These are phyloP conservation scores for Drepanosiphum platanoidis DNA, from an alignment of 2,888 invertebrate genomes.

Conservation along the genomic window DNA sequence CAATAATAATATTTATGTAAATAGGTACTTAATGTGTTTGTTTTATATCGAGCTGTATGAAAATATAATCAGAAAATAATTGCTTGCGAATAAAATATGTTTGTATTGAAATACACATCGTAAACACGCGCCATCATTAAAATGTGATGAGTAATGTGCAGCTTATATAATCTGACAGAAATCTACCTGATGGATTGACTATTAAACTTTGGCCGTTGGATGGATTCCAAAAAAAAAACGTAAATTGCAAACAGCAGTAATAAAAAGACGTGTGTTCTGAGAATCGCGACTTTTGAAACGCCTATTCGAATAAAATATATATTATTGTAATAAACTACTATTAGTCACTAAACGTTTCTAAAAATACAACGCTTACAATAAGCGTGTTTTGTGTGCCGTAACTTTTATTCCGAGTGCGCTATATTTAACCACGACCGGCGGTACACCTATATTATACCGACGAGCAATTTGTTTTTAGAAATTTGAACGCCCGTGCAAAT, in stretches of 20 bases:
- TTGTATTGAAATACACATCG: not conserved
- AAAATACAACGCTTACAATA: constrained; percentile 26
- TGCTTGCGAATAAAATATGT: not conserved
- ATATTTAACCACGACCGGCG: not conserved
- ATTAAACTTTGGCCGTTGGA: constrained; percentile 42
- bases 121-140: not conserved
- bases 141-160: not conserved
- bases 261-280: not conserved
- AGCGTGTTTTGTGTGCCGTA: not conserved
- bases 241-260: not conserved
- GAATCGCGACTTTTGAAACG: constrained; percentile 25
- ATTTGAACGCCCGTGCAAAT: not conserved
- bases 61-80: not conserved
- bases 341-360: constrained; percentile 32
- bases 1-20: not conserved
- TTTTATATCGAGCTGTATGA: not conserved
- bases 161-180: not conserved
- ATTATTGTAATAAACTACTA: not conserved
- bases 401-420: not conserved
- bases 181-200: not conserved
- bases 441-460: not conserved
- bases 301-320: no score
- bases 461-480: not conserved
- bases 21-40: not conserved
- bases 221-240: constrained; percentile 27